Evolutionary conservation across 1,140 invertebrate genomes (phyloP), one percentile per base, ranked within the genome.

Genomic region (Brachionus sp.): DNA sequence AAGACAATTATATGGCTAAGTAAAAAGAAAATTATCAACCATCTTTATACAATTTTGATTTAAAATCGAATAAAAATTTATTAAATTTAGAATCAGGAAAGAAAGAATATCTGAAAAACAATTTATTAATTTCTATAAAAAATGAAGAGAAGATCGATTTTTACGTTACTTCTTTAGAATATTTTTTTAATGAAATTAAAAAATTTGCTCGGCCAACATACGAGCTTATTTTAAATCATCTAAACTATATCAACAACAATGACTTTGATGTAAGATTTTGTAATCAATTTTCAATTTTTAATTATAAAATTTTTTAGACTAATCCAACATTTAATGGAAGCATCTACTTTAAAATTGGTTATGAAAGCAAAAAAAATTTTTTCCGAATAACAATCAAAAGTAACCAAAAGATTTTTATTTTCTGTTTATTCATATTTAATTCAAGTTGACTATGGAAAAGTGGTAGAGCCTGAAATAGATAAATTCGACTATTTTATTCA

Each of bases 341-440:
- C 25, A 46, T 75, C 12, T 75, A 46, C 39, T 75, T 75, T 16
- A 75, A 50, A 46, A 46, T 75, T 46, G 70, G 70, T 29, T 75
- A 75, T 29, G 70, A 75, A 75, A 46, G 44, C 9, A 33, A 23
- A 29, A 44, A 75, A 37, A 16, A 70, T 70, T 37, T 33, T n/a
- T 16, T 70, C 1, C 37, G 13, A 33, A 25, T 75, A 16, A 46
- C 12, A 25, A 23, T 75, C 25, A 75, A 75, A 75, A 50, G 70
- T 75, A 50, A 25, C 9, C 7, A 4, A 13, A 33, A 25, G 12
- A 35, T 68, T 68, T 68, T 75, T 25, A 29, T n/a, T 29, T 46
- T 33, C 13, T 29, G 25, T 46, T 46, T 29, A 46, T 75, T 25
- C n/a, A 25, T 46, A 46, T 75, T 46, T 46, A 10, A 13, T 25